Evolutionary conservation across 2,797 vertebrate species (phyloP).

Genomic region (Hemibagrus guttatus): DNA sequence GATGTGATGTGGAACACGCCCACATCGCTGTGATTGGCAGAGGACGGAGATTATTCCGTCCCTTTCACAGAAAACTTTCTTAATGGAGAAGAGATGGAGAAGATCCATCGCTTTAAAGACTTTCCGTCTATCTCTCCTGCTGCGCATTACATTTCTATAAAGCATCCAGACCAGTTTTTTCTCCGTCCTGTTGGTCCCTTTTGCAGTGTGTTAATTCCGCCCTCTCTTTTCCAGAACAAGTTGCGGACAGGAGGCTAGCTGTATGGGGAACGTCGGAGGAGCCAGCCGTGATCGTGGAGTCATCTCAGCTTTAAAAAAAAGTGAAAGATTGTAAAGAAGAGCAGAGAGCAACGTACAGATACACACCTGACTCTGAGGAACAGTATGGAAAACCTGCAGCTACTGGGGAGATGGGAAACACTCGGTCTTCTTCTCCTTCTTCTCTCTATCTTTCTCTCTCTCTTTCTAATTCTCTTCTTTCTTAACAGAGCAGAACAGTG

Average conservation of each 20-base stretch:
- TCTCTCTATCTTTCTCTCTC: not conserved
- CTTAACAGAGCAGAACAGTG: not conserved
- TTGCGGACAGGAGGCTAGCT: conserved; percentile 74
- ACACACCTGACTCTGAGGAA: conserved; percentile 51
- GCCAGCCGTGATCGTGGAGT: conserved; percentile 61
- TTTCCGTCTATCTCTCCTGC: not conserved
- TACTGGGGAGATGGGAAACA: conserved; percentile 47
- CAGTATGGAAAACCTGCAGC: conserved; percentile 56
- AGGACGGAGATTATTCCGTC: not conserved
- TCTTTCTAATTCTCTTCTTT: not conserved
- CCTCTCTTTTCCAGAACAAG: conserved; percentile 69
- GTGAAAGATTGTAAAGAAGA: conserved; percentile 62
- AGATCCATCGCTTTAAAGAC: not conserved
- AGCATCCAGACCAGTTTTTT: too few species aligned
- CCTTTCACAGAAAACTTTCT: not conserved
- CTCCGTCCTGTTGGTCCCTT: conserved; percentile 50
- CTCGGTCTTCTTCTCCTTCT: not conserved
- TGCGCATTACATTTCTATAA: too few species aligned
- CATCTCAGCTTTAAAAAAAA: conserved; percentile 56
- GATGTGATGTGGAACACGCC: too few species aligned
- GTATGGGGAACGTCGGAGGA: conserved; percentile 18
- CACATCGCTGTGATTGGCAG: not conserved
- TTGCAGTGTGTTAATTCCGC: not conserved
- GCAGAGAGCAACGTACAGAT: conserved; percentile 57
- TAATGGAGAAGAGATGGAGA: not conserved